Evolutionary conservation across 2,113 vertebrate species (phyloP), one percentile per base, ranked within the genome.

Genomic region (Tapirus terrestris): DNA sequence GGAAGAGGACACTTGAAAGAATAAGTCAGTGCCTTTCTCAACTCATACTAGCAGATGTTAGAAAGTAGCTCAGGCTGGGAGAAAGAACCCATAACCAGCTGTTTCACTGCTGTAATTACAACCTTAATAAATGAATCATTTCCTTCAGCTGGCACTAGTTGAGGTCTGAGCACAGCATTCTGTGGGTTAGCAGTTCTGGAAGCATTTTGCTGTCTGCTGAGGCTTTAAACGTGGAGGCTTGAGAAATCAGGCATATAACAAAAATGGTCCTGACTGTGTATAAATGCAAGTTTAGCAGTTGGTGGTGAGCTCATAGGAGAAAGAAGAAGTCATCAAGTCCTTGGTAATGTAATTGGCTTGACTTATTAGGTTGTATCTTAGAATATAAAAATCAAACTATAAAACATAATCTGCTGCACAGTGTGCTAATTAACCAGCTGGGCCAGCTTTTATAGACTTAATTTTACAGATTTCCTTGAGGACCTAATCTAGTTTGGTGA

Each of bases 101-200:
- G 97, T 98, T 99, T 98, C 98, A 98, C 98, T 98, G 98, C 81
- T 98, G 93, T 98, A 98, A 99, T 99, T 98, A 98, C 93, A 98
- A 92, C 76, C 94, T 97, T 98, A 97, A 98, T 98, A 98, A 98
- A 98, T 98, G 97, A 98, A 98, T 98, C 97, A 98, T 98, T 99
- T 98, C 98, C 98, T 98, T 97, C 93, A 89, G 89, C 98, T 98
- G 96, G 96, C 89, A 96, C 91, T 97, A 85, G 61, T 91, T 96
- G 94, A 79, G 97, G 87, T 92, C 95, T 97, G 94, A 97, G 95
- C 96, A 92, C 67, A 96, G 91, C 76, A 89, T 96, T 98, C 96
- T 91, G 92, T 98, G 92, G 58, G 79, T 96, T 98, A 97, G 96
- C 45, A 82, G 21, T 94, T 97, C 96, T 98, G 97, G 94, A 98